Conservation (phyloP, 2,797 vertebrate species). For the Gadopsis bispinosus region DNA sequence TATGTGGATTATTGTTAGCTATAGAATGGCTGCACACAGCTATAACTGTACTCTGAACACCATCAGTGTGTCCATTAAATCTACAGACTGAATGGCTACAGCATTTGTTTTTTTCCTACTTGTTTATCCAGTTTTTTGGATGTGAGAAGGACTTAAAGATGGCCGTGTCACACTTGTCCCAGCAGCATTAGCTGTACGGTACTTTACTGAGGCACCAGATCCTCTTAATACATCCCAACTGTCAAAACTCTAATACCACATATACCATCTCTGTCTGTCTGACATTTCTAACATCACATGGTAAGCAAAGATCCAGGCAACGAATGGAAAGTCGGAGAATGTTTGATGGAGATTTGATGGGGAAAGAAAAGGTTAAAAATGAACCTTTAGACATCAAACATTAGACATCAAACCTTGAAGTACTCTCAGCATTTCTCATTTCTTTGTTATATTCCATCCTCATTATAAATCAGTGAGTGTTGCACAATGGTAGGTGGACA, state of each 20-base stretch:
- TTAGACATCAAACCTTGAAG: neutral
- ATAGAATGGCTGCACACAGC: constrained; percentile 28
- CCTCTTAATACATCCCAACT: constrained; percentile 38
- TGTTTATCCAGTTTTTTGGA: constrained; percentile 15
- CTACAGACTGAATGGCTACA: constrained; percentile 17
- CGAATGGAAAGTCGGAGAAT: neutral
- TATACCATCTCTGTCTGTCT: constrained; percentile 10
- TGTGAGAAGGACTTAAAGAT: constrained; percentile 22
- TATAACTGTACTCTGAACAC: constrained; percentile 5
- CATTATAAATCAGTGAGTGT: constrained; percentile 20
- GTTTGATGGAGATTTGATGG: neutral
- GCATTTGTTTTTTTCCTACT: constrained; percentile 17
- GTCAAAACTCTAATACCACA: constrained; percentile 32
- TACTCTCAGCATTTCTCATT: neutral
- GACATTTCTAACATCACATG: constrained; percentile 36
- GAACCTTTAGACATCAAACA: neutral
- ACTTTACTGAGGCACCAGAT: constrained; percentile 28
- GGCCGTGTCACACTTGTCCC: constrained; percentile 19
- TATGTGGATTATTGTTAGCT: constrained; percentile 26
- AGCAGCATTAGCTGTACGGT: constrained; percentile 31
- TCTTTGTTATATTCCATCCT: constrained; percentile 1
- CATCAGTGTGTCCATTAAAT: constrained; percentile 25
- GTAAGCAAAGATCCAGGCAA: constrained; percentile 17
- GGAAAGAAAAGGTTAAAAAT: constrained; percentile 1
- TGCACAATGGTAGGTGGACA: constrained; percentile 2